Conservation (phyloP, 2,113 vertebrate genomes). For the Otus sunia region DNA sequence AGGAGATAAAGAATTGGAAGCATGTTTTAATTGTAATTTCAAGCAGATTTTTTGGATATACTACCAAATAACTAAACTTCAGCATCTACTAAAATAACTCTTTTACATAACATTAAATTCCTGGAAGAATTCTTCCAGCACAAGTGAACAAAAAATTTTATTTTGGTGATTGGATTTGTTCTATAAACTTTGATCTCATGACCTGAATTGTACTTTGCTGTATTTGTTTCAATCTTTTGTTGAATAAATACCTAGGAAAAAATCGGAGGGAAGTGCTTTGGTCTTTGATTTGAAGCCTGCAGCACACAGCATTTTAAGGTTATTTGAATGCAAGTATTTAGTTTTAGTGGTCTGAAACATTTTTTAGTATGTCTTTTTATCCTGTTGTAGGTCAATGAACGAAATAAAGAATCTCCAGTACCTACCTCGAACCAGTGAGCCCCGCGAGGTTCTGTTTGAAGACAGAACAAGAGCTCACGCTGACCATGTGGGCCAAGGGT, state of each 20-base stretch:
- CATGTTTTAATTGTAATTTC: neutral
- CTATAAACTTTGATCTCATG: neutral
- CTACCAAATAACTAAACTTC: neutral
- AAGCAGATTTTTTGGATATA: neutral
- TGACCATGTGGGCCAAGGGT: conserved; percentile 96
- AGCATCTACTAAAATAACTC: neutral
- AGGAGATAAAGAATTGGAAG: neutral
- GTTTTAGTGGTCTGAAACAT: neutral
- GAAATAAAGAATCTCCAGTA: conserved; percentile 98
- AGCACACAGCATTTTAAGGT: neutral
- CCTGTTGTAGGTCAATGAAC: conserved; percentile 86
- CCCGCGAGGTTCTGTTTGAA: conserved; percentile 95
- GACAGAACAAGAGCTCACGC: conserved; percentile 94
- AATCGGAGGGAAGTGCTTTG: neutral
- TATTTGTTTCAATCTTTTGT: neutral
- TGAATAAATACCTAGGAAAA: neutral
- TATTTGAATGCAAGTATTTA: neutral
- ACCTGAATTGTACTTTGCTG: neutral
- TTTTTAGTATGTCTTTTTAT: neutral
- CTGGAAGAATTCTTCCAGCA: neutral
- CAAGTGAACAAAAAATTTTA: neutral
- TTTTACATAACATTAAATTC: neutral
- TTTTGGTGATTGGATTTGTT: neutral
- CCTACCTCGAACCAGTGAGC: conserved; percentile 93
- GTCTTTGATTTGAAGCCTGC: neutral